Percentiles rank a stretch among this genome's conserved stretches.
phyloP scores from a whole-genome alignment of 1,140 invertebrate genomes.

The Euura saliciscinereae region DNA sequence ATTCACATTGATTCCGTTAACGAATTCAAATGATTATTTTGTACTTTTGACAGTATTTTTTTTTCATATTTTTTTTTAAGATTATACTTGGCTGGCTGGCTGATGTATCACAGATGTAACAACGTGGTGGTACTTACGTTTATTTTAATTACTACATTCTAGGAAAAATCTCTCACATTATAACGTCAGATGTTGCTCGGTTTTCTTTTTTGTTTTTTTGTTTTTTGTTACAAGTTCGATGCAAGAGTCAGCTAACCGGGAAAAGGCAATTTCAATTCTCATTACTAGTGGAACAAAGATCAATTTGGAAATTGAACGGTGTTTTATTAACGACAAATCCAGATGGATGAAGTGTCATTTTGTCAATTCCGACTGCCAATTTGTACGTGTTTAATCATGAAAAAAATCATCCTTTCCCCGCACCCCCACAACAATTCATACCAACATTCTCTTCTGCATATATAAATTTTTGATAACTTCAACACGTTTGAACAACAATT shows the following conservation, averaged over 20 bases:
- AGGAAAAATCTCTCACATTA: constrained; percentile 4
- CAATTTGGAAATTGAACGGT: neutral
- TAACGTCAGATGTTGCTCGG: constrained; percentile 4
- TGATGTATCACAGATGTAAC: constrained; percentile 20
- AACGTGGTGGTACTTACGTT: constrained; percentile 9
- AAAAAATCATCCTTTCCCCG: neutral
- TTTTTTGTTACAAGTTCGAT: constrained; percentile 6
- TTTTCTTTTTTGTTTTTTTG: neutral
- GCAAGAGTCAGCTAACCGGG: constrained; percentile 6
- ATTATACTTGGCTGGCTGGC: constrained; percentile 25
- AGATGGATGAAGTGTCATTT: neutral
- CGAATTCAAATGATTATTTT: constrained; percentile 36
- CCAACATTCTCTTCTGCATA: neutral
- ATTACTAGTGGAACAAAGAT: neutral
- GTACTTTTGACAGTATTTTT: constrained; percentile 39
- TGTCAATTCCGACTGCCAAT: neutral
- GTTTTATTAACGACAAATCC: neutral
- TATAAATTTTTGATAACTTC: too few species aligned
- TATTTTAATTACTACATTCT: constrained; percentile 11
- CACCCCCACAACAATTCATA: constrained; percentile 10
- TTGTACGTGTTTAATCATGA: neutral
- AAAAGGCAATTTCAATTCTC: neutral
- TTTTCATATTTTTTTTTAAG: constrained; percentile 12
- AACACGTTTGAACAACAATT: too few species aligned
- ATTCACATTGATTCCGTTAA: constrained; percentile 25